Conservation (phyloP, 2,888 invertebrate genomes). For the Aricia artaxerxes region DNA sequence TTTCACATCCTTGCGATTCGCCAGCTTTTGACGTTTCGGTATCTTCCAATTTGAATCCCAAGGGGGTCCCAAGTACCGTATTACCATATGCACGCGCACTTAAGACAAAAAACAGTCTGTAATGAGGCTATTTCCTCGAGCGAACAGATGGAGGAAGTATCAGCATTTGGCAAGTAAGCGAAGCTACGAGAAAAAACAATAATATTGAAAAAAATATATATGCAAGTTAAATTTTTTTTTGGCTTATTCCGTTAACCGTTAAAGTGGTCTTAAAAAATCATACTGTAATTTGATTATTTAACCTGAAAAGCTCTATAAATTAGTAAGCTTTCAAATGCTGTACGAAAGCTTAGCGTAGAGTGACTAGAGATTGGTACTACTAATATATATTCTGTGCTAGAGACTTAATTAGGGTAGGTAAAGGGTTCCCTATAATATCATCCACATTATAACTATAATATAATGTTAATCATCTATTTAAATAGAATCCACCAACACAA, state of each 20-base stretch:
- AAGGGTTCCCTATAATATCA: not conserved
- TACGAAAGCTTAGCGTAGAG: too few relatives aligned
- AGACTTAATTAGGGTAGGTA: too few relatives aligned
- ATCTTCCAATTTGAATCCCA: not conserved
- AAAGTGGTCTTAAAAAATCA: too few relatives aligned
- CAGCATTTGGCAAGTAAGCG: constrained; percentile 29
- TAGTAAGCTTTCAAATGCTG: too few relatives aligned
- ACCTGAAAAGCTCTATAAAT: too few relatives aligned
- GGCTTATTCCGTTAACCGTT: not conserved
- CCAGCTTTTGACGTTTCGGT: not conserved
- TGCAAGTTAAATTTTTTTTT: not conserved
- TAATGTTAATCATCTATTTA: not conserved
- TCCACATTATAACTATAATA: too few relatives aligned
- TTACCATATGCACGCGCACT: constrained; percentile 24
- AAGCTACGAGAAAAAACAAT: constrained; percentile 26
- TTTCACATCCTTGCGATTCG: not conserved
- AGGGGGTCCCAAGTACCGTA: not conserved
- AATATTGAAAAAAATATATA: not conserved
- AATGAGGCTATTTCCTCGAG: constrained; percentile 32
- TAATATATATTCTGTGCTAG: too few relatives aligned
- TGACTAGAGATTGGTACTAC: too few relatives aligned
- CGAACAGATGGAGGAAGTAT: constrained; percentile 33
- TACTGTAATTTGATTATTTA: too few relatives aligned
- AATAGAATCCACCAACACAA: constrained; percentile 7
- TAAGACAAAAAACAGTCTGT: constrained; percentile 39